These are phyloP conservation scores for Conger conger DNA, from an alignment of 2,113 vertebrate species.

Conservation along the genomic window DNA sequence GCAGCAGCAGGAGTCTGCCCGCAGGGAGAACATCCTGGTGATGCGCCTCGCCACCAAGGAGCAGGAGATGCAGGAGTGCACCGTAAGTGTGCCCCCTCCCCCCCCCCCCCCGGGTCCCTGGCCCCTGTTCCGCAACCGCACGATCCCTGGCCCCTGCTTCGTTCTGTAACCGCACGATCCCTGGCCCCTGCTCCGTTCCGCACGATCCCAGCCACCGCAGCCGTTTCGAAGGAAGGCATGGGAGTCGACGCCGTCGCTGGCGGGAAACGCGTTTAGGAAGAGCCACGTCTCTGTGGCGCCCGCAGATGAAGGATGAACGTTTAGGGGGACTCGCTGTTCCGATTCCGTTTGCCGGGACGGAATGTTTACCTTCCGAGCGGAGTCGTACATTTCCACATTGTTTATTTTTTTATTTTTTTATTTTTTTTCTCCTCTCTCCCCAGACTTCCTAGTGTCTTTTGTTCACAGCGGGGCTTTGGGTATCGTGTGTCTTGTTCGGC, in stretches of 20 bases:
- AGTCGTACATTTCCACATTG: not conserved
- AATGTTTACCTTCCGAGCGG: not conserved
- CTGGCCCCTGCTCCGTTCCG: no score
- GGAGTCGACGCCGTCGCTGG: no score
- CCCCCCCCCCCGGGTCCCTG: no score
- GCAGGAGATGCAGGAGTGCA: constrained; percentile 99
- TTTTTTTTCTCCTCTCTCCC: no score
- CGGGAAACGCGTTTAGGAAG: no score
- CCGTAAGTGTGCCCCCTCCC: constrained; percentile 88
- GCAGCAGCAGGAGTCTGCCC: constrained; percentile 97
- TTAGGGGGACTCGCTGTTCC: not conserved
- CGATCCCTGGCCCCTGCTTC: no score
- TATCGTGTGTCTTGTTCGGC: not conserved
- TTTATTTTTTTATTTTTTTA: no score
- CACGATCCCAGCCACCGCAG: not conserved
- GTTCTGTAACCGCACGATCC: no score
- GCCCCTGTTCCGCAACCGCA: no score
- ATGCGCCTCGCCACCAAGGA: constrained; percentile 98
- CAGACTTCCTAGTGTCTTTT: not conserved
- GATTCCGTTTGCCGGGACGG: not conserved
- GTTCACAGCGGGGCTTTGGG: not conserved
- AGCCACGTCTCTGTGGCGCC: not conserved
- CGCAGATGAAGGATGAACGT: not conserved
- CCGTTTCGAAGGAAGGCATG: no score
- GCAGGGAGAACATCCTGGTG: constrained; percentile 97